Evolutionary conservation across 2,888 invertebrate species (phyloP).

Genomic region (Cacoxenus indagator): DNA sequence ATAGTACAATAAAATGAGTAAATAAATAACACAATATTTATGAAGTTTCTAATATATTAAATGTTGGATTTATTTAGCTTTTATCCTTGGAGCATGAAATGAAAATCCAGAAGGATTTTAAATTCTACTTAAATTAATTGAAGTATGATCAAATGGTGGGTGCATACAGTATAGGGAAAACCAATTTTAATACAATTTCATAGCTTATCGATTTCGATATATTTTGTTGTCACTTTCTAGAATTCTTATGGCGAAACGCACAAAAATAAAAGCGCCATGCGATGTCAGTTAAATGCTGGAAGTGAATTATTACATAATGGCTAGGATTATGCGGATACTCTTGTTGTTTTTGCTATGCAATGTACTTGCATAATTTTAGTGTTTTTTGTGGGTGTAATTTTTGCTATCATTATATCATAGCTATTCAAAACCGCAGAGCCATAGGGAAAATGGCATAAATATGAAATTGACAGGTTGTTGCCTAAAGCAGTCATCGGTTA

Average conservation of each 20-base stretch:
- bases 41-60: no score
- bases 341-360: slow-evolving; percentile 4
- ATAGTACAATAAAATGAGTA: background rate
- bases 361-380: slow-evolving; percentile 33
- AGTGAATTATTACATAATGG: slow-evolving; percentile 25
- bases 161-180: no score
- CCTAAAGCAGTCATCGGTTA: background rate
- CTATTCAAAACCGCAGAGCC: slow-evolving; percentile 25
- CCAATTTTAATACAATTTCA: slow-evolving; percentile 36
- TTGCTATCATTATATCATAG: slow-evolving; percentile 32
- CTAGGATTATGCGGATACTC: slow-evolving; percentile 1
- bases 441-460: slow-evolving; percentile 48
- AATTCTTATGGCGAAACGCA: background rate
- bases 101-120: no score
- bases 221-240: slow-evolving; percentile 23
- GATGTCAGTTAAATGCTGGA: slow-evolving; percentile 5
- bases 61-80: no score
- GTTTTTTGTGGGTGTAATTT: slow-evolving; percentile 50
- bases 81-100: no score
- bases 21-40: no score
- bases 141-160: no score
- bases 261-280: background rate
- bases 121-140: no score
- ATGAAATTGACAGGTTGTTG: slow-evolving; percentile 42
- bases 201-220: slow-evolving; percentile 13